phyloP scores from a whole-genome alignment of 2,113 vertebrate species.

The Semicossyphus pulcher region DNA sequence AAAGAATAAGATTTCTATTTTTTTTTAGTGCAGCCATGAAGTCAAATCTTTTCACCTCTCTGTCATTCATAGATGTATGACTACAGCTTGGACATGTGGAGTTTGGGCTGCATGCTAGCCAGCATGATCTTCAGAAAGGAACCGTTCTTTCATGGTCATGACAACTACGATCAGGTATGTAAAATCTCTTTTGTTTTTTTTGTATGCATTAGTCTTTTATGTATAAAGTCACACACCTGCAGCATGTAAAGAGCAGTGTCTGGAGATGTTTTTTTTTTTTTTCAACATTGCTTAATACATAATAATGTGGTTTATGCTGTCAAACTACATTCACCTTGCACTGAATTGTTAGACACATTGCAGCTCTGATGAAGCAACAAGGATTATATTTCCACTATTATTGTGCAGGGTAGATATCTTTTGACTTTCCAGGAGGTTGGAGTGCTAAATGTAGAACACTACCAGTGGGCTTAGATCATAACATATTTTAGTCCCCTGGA shows the following conservation, averaged over 20 bases:
- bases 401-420: neutral
- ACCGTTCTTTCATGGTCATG: conserved; percentile 90
- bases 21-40: neutral
- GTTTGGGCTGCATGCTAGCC: conserved; percentile 89
- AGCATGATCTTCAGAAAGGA: conserved; percentile 93
- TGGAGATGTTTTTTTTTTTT: too few relatives aligned
- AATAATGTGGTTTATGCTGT: neutral
- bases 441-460: neutral
- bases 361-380: neutral
- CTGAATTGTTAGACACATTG: neutral
- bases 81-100: conserved; percentile 93
- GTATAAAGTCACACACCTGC: neutral
- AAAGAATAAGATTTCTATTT: neutral
- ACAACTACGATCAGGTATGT: conserved; percentile 89
- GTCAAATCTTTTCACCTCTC: neutral
- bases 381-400: neutral
- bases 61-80: conserved; percentile 86
- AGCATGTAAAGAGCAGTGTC: neutral
- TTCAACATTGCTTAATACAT: too few relatives aligned
- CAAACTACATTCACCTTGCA: conserved; percentile 1
- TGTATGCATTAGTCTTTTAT: neutral
- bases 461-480: too few relatives aligned
- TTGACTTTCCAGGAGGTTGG: neutral
- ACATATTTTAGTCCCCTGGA: too few relatives aligned
- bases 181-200: rapidly evolving